Evolutionary conservation across 2,888 invertebrate genomes (phyloP).

Genomic region (Zygogramma bicolorata): DNA sequence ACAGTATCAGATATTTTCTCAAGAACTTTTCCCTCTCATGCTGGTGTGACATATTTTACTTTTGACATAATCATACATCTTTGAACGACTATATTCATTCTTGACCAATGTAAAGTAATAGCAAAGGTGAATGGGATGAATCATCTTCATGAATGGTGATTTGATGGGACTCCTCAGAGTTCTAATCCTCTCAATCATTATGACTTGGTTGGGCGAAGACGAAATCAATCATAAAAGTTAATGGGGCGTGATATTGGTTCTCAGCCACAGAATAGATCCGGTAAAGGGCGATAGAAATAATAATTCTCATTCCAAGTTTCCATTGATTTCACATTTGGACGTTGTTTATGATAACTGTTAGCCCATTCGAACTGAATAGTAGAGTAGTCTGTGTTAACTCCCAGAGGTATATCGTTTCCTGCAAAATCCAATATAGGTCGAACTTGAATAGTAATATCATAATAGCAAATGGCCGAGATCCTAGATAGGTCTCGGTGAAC

Average conservation of each 20-base stretch:
- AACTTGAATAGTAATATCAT: background rate
- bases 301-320: conserved; percentile 21
- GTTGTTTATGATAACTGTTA: conserved; percentile 18
- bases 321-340: conserved; percentile 24
- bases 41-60: no score
- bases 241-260: conserved; percentile 38
- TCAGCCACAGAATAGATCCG: conserved; percentile 22
- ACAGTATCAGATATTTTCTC: no score
- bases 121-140: no score
- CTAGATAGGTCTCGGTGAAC: background rate
- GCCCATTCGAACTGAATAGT: conserved; percentile 1
- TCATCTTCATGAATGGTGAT: no score
- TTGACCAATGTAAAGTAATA: no score
- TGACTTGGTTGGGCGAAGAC: conserved; percentile 31
- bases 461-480: background rate
- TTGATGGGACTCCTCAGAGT: background rate
- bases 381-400: background rate
- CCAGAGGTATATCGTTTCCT: background rate
- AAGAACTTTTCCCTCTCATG: no score
- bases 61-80: no score
- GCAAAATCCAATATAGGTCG: conserved; percentile 1
- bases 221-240: conserved; percentile 33
- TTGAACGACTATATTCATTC: no score
- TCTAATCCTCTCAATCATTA: conserved; percentile 30
- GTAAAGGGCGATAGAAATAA: conserved; percentile 31